Conservation (phyloP, 2,113 vertebrate genomes). For the Lipophrys pholis region DNA sequence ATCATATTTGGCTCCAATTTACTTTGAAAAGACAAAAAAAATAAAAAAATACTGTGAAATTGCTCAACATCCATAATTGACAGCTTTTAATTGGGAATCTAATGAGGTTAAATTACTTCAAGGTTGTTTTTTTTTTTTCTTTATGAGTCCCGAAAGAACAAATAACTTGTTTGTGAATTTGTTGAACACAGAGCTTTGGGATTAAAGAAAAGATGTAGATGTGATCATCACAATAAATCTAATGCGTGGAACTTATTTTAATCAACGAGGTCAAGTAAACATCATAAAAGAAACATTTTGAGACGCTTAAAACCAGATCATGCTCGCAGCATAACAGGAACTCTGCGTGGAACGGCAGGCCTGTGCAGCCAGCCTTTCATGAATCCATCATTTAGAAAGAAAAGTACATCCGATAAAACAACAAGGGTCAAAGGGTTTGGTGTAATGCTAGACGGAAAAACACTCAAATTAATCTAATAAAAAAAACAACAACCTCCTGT, state of each 20-base stretch:
- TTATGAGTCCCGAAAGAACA: neutral
- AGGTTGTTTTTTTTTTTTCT: constrained; percentile 4
- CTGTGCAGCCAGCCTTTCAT: constrained; percentile 51
- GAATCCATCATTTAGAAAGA: constrained; percentile 71
- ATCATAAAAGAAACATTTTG: constrained; percentile 26
- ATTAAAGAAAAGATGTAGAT: neutral
- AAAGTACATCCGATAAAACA: constrained; percentile 40
- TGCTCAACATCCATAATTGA: constrained; percentile 23
- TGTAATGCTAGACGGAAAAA: constrained; percentile 40
- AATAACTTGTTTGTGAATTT: neutral
- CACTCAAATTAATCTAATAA: constrained; percentile 51
- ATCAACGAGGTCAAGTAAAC: constrained; percentile 24
- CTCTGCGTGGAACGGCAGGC: constrained; percentile 10
- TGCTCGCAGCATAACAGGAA: constrained; percentile 43
- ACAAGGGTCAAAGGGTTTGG: constrained; percentile 18
- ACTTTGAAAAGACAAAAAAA: neutral
- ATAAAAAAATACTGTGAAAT: constrained; percentile 20
- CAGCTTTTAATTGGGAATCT: constrained; percentile 35
- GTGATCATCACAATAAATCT: neutral
- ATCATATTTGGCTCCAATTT: constrained; percentile 17
- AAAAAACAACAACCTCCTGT: constrained; percentile 20
- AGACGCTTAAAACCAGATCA: constrained; percentile 41
- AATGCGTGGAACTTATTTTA: constrained; percentile 22
- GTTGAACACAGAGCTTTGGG: neutral
- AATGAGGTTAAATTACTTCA: constrained; percentile 41